Evolutionary conservation across 1,140 invertebrate genomes (phyloP).

Genomic region (Penaeus vannamei): DNA sequence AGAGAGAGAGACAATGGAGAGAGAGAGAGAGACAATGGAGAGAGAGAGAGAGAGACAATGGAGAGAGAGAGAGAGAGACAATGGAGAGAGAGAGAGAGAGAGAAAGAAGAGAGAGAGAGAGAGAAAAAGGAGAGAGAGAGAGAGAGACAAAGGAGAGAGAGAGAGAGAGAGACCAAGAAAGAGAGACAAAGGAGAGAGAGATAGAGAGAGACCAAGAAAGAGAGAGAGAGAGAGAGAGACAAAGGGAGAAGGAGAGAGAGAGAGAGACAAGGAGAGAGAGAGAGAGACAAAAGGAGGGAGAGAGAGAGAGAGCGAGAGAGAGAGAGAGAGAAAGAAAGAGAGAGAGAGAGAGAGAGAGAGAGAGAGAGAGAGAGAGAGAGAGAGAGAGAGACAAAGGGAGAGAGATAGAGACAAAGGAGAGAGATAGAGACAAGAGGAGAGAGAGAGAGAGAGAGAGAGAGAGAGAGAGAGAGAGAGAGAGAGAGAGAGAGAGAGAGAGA

Average conservation of each 20-base stretch:
- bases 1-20: too few species aligned
- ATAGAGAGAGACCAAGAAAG: too few species aligned
- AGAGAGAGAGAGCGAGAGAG: background rate
- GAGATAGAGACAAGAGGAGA: too few species aligned
- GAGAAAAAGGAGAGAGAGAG: too few species aligned
- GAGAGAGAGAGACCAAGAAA: too few species aligned
- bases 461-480: background rate
- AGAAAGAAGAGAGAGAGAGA: too few species aligned
- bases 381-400: background rate
- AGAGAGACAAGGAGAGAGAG: background rate
- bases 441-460: too few species aligned
- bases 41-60: accelerated
- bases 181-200: too few species aligned
- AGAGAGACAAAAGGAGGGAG: slow-evolving; percentile 7
- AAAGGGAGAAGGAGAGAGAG: background rate
- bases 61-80: too few species aligned
- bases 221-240: too few species aligned
- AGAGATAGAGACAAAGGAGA: background rate
- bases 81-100: accelerated
- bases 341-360: background rate
- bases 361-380: background rate
- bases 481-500: slow-evolving; percentile 14
- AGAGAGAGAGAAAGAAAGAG: accelerated
- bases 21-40: too few species aligned
- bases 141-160: too few species aligned